A percentile compares a stretch with the other conserved stretches of the same genome.
These are phyloP conservation scores for Tretioscincus oriximinensis DNA, from an alignment of 2,113 vertebrate genomes.

Conservation along the genomic window DNA sequence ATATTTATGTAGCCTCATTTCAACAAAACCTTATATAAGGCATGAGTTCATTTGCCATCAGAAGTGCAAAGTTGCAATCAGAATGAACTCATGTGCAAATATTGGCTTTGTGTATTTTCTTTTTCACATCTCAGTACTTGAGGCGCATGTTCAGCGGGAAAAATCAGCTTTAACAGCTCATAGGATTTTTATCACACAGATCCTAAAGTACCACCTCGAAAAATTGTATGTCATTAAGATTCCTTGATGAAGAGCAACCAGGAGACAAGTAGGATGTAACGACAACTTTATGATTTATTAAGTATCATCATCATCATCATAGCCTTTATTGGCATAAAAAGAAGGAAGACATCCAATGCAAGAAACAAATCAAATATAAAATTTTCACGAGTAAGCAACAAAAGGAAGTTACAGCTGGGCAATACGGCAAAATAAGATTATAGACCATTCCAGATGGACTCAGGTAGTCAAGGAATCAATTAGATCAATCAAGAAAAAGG, in stretches of 20 bases:
- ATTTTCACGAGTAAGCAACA: too few species aligned
- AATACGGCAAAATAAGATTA: too few species aligned
- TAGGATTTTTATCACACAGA: not conserved
- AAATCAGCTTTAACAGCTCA: not conserved
- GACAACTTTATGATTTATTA: not conserved
- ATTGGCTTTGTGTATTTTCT: not conserved
- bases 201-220: too few species aligned
- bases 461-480: too few species aligned
- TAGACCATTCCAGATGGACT: too few species aligned
- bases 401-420: too few species aligned
- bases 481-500: too few species aligned
- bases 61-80: not conserved
- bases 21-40: slow-evolving; percentile 13
- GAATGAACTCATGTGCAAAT: not conserved
- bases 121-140: not conserved
- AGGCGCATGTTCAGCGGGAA: not conserved
- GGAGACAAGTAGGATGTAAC: not conserved
- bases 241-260: not conserved
- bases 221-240: not conserved
- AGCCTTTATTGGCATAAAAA: too few species aligned
- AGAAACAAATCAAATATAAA: too few species aligned
- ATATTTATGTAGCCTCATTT: slow-evolving; percentile 22
- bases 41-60: fast-evolving
- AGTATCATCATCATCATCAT: too few species aligned
- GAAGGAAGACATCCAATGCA: too few species aligned